A percentile compares a stretch with the other conserved stretches of the same genome.
phyloP scores from a whole-genome alignment of 37 sponge, comb jelly and placozoan species.

The Crambe crambe region DNA sequence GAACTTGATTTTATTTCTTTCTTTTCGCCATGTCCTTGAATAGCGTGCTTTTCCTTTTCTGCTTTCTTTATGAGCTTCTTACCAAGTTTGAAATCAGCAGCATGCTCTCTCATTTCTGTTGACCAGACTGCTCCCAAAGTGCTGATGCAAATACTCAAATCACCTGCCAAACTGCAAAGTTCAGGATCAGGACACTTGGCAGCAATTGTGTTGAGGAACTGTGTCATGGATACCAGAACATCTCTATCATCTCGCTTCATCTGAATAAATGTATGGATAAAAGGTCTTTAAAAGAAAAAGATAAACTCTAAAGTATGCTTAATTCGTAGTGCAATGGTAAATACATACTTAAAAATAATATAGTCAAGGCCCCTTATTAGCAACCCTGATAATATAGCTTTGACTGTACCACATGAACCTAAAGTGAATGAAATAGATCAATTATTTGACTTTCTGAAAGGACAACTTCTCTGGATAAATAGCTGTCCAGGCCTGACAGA shows the following conservation, averaged over 20 bases:
- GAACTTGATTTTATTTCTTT: neutral
- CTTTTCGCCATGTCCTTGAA: neutral
- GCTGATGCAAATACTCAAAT: constrained; percentile 75
- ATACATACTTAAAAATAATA: no score
- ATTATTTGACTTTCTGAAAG: no score
- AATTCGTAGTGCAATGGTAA: no score
- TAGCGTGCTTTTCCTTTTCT: neutral
- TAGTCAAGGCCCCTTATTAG: no score
- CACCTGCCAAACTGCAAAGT: constrained; percentile 46
- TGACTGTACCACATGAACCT: no score
- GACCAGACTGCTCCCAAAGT: constrained; percentile 83
- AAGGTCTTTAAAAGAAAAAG: no score
- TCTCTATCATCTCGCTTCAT: constrained; percentile 22
- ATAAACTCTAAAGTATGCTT: no score
- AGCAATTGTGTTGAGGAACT: constrained; percentile 33
- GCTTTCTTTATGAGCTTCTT: neutral
- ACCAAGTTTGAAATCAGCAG: neutral
- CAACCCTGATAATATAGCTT: no score
- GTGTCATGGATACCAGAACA: constrained; percentile 32
- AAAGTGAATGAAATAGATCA: no score
- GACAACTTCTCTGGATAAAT: no score
- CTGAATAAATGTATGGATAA: constrained; percentile 15
- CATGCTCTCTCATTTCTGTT: constrained; percentile 29
- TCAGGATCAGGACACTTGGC: constrained; percentile 44
- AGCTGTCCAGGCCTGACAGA: no score